These are phyloP conservation scores for Pollimyrus isidori DNA, from an alignment of 2,113 vertebrate genomes.

Conservation along the genomic window DNA sequence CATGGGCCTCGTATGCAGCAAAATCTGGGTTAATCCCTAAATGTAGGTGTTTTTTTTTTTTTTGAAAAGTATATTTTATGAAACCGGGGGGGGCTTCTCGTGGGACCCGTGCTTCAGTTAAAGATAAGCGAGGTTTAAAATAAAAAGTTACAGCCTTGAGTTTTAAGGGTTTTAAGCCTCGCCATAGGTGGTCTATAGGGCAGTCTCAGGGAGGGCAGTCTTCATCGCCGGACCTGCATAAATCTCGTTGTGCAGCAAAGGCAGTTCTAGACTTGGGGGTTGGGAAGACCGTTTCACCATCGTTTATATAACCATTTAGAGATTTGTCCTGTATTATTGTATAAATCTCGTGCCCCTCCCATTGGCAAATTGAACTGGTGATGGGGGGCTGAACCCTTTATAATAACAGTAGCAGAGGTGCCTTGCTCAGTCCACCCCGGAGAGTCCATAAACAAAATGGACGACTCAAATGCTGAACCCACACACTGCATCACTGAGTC, in stretches of 20 bases:
- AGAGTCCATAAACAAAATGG: not conserved
- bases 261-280: not conserved
- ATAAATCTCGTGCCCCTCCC: not conserved
- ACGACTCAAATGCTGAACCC: not conserved
- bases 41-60: not conserved
- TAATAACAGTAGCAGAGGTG: not conserved
- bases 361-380: not conserved
- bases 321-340: not conserved
- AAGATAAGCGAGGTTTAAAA: constrained; percentile 10
- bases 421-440: not conserved
- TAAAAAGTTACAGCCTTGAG: not conserved
- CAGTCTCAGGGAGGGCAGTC: not conserved
- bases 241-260: not conserved
- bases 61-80: not conserved
- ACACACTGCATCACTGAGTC: not conserved
- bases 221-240: not conserved
- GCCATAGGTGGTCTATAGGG: not conserved
- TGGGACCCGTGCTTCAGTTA: not conserved
- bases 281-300: rapidly evolving
- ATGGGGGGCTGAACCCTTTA: not conserved
- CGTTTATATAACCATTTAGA: not conserved
- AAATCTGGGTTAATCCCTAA: not conserved
- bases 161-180: not conserved
- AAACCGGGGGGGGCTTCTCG: not conserved
- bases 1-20: too few species aligned